Conservation (phyloP, 2,888 invertebrate genomes). For the Yponomeuta cagnagella region DNA sequence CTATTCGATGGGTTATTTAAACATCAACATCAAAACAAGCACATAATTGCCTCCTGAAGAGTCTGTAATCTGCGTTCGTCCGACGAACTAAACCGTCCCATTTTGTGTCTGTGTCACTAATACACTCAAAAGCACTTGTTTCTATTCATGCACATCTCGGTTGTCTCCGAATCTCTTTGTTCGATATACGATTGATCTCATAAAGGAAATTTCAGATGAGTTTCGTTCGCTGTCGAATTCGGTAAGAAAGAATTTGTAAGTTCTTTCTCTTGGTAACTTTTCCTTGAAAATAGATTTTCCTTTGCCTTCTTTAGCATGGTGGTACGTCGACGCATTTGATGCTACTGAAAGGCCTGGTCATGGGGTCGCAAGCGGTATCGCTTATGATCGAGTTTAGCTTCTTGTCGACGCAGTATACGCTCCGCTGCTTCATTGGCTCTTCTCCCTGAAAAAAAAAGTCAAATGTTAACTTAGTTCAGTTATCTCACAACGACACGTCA, state of each 20-base stretch:
- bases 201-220: neutral
- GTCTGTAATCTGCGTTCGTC: constrained; percentile 24
- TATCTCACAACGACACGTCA: neutral
- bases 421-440: constrained; percentile 77
- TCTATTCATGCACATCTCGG: neutral
- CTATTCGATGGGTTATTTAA: constrained; percentile 67
- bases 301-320: constrained; percentile 43
- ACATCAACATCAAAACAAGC: constrained; percentile 42
- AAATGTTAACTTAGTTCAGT: neutral
- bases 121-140: constrained; percentile 3
- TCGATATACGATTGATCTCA: neutral
- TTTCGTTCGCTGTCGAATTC: neutral
- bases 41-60: constrained; percentile 40
- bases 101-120: constrained; percentile 13
- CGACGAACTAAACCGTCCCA: constrained; percentile 17
- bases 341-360: constrained; percentile 79
- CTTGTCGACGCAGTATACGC: constrained; percentile 85
- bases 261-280: constrained; percentile 15
- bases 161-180: neutral
- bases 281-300: neutral
- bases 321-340: constrained; percentile 78
- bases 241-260: constrained; percentile 4
- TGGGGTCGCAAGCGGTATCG: constrained; percentile 81
- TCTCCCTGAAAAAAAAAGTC: constrained; percentile 48
- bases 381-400: constrained; percentile 82